Base-by-base conservation (phyloP, 2,888 invertebrate species). In the Caradrina clavipalpis region DNA sequence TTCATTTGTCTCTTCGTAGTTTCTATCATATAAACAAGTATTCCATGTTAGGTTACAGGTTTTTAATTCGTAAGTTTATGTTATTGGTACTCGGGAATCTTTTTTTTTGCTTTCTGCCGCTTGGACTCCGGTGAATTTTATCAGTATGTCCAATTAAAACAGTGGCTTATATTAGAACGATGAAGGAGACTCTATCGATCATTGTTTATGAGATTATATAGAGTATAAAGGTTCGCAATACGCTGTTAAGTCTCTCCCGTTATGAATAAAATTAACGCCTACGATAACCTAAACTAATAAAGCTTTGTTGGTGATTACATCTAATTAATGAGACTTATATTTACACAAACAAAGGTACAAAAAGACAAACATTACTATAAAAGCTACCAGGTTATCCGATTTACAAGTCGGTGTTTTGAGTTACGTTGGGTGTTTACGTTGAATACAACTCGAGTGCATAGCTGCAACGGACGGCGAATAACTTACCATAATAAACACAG, bases 221-320 rank as follows among this genome's bases (percentile, higher is more conserved):
- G 42, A 66, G 39, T 66, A 49, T 53, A 60, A 66, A 69, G 70
- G 60, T 49, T 64, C 69, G 62, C 67, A 68, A 79, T 62, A 72
- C 39, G 49, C 68, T 72, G 60, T 74, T 79, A 82, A 82, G 83
- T 82, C 77, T 78, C 73, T 80, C 70, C 73, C 69, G 57, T 72
- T 71, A 63, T 56, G 58, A 70, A 63, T 78, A 73, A 73, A 80
- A 82, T 67, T 76, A 76, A 75, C 63, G 57, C 63, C 74, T 83
- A 82, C 51, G 49, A 76, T 79, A 84, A 86, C 87, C 89, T 93
- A 93, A 86, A 90, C 94, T 95, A 95, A 92, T 95, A 95, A 95
- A 95, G 95, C 95, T 95, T 92, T 93, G 90, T 92, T 87, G 87
- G 88, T 89, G 88, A 88, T 90, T 88, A 91, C 68, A 87, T 86